Percentiles rank a stretch among this genome's conserved stretches.
phyloP scores from a whole-genome alignment of 2,797 vertebrate species.

The Parauchenoglanis punctatus region DNA sequence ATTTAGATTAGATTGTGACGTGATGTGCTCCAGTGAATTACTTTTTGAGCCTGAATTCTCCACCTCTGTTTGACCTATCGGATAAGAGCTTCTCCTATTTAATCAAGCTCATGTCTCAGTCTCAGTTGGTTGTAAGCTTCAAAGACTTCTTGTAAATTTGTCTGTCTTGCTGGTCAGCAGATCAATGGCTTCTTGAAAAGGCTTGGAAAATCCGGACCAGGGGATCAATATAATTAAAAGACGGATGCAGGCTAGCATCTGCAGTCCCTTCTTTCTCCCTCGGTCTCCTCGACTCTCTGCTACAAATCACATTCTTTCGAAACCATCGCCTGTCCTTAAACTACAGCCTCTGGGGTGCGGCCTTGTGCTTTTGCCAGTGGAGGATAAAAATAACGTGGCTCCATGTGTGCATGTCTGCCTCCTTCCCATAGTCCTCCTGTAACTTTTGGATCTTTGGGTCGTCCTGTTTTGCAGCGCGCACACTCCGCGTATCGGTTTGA shows the following conservation, averaged over 20 bases:
- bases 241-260: conserved; percentile 39
- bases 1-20: not conserved
- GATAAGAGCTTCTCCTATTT: conserved; percentile 4
- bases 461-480: not conserved
- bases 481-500: not conserved
- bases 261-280: conserved; percentile 26
- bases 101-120: conserved; percentile 35
- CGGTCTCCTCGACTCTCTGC: conserved; percentile 24
- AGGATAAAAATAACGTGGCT: conserved; percentile 58
- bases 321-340: conserved; percentile 58
- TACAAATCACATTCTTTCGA: conserved; percentile 56
- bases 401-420: conserved; percentile 45
- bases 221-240: conserved; percentile 53
- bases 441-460: not conserved
- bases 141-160: conserved; percentile 47
- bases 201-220: conserved; percentile 19
- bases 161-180: conserved; percentile 44
- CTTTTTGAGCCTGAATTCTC: not conserved
- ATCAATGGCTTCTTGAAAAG: conserved; percentile 46
- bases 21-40: not conserved
- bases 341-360: conserved; percentile 62
- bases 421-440: conserved; percentile 48
- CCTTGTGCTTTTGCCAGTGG: conserved; percentile 52
- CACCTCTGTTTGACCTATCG: not conserved
- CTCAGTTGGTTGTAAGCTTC: conserved; percentile 18